These are phyloP conservation scores for Callospermophilus lateralis DNA, from an alignment of 2,113 vertebrate genomes.

Conservation along the genomic window DNA sequence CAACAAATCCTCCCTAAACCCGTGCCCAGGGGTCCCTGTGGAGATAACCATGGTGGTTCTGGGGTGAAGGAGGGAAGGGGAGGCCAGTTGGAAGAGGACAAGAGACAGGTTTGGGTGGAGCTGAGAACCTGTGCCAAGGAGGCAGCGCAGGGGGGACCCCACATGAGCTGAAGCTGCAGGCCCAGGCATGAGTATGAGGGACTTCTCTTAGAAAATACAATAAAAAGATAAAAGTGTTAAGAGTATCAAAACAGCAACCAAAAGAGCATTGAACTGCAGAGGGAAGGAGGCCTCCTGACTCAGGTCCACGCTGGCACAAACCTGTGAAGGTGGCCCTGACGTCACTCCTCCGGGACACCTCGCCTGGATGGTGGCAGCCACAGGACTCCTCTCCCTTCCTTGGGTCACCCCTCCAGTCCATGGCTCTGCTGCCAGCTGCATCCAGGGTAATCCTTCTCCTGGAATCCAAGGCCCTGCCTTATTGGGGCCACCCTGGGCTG, in stretches of 20 bases:
- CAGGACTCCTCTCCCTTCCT: background rate
- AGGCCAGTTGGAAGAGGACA: background rate
- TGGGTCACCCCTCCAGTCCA: background rate
- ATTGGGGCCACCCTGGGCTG: rapidly evolving
- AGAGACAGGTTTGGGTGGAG: background rate
- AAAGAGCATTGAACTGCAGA: background rate
- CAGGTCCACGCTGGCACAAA: background rate
- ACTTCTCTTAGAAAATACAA: background rate
- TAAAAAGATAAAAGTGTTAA: background rate
- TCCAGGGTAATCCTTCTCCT: background rate
- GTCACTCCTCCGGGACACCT: background rate
- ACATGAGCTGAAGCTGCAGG: background rate
- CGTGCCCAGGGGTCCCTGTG: background rate
- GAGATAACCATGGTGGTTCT: background rate
- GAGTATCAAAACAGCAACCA: background rate
- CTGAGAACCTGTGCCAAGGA: background rate
- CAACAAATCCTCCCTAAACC: background rate
- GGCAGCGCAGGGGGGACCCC: too few relatives aligned
- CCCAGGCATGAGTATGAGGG: background rate
- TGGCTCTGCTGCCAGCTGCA: background rate
- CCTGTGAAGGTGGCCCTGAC: background rate
- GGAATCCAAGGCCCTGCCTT: background rate
- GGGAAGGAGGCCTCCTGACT: background rate
- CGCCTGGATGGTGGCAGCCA: background rate
- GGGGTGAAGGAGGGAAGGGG: background rate